Percentiles rank a stretch among this genome's conserved stretches.
These are phyloP conservation scores for Drosophila peninsularis DNA, from an alignment of 2,888 invertebrate genomes.

Conservation along the genomic window DNA sequence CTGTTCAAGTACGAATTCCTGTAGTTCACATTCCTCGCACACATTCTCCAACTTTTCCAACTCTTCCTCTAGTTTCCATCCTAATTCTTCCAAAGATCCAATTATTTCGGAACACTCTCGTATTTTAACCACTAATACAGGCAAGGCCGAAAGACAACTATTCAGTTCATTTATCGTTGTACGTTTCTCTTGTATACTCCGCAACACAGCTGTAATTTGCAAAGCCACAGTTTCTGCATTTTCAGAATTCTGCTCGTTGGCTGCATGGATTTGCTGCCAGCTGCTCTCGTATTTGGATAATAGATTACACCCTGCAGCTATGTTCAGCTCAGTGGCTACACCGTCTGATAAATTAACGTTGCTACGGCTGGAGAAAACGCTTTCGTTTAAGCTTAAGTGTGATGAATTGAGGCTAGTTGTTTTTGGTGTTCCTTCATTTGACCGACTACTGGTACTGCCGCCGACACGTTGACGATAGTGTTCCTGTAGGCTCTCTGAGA, in stretches of 20 bases:
- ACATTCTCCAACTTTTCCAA: constrained; percentile 87
- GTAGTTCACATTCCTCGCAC: constrained; percentile 88
- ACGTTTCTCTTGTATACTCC: constrained; percentile 64
- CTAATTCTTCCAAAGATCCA: constrained; percentile 85
- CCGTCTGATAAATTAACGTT: constrained; percentile 60
- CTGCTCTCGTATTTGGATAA: constrained; percentile 88
- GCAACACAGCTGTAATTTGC: constrained; percentile 85
- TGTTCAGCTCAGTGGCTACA: constrained; percentile 82
- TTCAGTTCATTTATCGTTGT: constrained; percentile 79
- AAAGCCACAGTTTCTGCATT: constrained; percentile 85
- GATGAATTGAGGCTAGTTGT: constrained; percentile 22
- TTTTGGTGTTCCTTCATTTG: constrained; percentile 33
- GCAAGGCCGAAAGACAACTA: constrained; percentile 75
- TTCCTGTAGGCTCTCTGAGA: constrained; percentile 82
- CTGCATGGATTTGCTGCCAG: constrained; percentile 88
- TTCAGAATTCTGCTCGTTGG: constrained; percentile 88
- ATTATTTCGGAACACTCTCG: constrained; percentile 84
- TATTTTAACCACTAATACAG: constrained; percentile 83
- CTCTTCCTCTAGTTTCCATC: constrained; percentile 86
- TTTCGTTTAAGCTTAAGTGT: constrained; percentile 41
- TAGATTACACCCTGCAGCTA: constrained; percentile 88
- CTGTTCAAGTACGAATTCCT: constrained; percentile 88
- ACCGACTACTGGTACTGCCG: constrained; percentile 33
- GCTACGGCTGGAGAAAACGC: constrained; percentile 51
- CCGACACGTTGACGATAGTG: constrained; percentile 79